Evolutionary conservation across 1,140 invertebrate species (phyloP), one percentile per base, ranked within the genome.

Genomic region (Drosophila nigromelanica): DNA sequence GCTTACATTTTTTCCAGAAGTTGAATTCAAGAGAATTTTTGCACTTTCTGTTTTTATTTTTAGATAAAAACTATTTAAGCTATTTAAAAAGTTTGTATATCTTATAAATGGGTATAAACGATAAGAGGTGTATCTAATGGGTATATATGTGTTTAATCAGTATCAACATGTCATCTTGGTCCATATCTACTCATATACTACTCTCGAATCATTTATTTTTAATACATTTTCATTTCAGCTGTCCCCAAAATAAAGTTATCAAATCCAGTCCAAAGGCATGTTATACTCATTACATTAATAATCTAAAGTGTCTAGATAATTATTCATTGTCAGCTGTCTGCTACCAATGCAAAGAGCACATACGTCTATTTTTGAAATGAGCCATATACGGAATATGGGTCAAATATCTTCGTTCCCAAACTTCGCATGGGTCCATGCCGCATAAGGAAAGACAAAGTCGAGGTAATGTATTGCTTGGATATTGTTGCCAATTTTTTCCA

Each of bases 361-460:
- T 43, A 42, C 8, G 11, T 64, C 18, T 66, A 66, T 71, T 71
- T 66, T 51, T 27, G 43, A 43, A 27, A 40, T 14, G 35, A 39
- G 15, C 15, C n/a, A 18, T 27, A 40, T 14, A 15, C 8, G 1
- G 12, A 66, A 72, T 59, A 59, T 72, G 69, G 69, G 69, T 67
- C 69, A 72, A 58, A 30, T 24, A 43, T 54, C 30, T 69, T 69
- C 33, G 30, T 37, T 61, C 37, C 39, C 48, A 37, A 61, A 51
- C 27, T 27, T 27, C 30, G 60, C n/a, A n/a, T n/a, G n/a, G n/a
- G n/a, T n/a, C n/a, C n/a, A n/a, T n/a, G n/a, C n/a, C n/a, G n/a
- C 37, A 63, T 52, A 39, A 2, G 12, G 45, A 50, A 50, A 51
- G 37, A 42, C 24, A 63, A 40, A 43, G 27, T 43, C 45, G 39